Percentiles rank a stretch among this genome's conserved stretches.
These are phyloP conservation scores for Eublepharis macularius DNA, from an alignment of 2,113 vertebrate genomes.

Conservation along the genomic window DNA sequence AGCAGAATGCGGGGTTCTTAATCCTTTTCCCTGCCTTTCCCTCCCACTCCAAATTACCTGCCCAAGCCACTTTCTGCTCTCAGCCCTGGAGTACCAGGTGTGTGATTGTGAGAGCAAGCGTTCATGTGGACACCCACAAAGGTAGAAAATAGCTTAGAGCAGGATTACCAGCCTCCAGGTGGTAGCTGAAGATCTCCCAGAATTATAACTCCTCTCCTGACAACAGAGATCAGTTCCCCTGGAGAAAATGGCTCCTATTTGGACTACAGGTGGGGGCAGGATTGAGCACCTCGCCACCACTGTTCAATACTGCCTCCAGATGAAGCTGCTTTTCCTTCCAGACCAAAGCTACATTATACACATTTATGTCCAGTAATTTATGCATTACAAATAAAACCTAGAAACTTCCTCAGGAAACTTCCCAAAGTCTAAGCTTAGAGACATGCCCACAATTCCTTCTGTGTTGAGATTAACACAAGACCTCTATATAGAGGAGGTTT, in stretches of 20 bases:
- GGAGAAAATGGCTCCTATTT: no score
- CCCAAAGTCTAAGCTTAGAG: not conserved
- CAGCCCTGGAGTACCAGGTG: not conserved
- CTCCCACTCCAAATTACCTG: not conserved
- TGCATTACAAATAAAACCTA: no score
- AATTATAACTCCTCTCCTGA: no score
- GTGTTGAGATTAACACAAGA: not conserved
- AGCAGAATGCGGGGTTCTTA: not conserved
- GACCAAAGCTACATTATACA: no score
- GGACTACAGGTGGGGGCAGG: not conserved
- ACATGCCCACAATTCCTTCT: not conserved
- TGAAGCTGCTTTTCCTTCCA: not conserved
- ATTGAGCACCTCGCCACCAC: not conserved
- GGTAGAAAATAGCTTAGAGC: not conserved
- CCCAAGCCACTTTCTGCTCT: not conserved
- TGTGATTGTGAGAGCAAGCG: not conserved
- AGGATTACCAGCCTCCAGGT: no score
- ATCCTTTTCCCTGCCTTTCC: not conserved
- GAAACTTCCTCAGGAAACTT: no score
- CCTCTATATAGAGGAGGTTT: not conserved
- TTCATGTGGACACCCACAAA: not conserved
- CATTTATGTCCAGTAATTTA: no score
- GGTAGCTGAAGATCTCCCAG: no score
- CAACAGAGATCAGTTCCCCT: no score
- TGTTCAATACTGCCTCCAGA: not conserved